Evolutionary conservation across 2,797 vertebrate species (phyloP).

Genomic region (Sphaeramia orbicularis): DNA sequence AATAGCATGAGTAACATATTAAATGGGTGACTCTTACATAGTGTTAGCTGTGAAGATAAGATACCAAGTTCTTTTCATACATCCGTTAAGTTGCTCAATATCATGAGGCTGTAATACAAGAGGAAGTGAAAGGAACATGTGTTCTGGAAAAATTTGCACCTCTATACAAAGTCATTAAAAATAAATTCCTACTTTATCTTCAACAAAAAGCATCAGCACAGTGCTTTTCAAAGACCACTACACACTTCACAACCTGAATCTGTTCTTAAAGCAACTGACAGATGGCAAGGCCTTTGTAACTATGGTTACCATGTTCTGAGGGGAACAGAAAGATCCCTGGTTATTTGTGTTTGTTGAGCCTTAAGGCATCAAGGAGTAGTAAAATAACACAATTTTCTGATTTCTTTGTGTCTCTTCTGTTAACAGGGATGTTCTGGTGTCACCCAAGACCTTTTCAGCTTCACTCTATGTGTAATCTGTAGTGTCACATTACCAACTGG

Average conservation of each 20-base stretch:
- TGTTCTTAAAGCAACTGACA: conserved; percentile 36
- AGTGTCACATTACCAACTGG: conserved; percentile 23
- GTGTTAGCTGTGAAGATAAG: neutral
- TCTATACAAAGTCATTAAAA: too few species aligned
- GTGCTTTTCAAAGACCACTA: conserved; percentile 4
- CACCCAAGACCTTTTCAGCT: conserved; percentile 1
- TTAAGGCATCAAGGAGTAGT: conserved; percentile 9
- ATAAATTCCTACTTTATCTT: neutral
- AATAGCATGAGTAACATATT: conserved; percentile 2
- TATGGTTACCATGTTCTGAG: conserved; percentile 47
- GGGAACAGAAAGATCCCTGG: conserved; percentile 36
- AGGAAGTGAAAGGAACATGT: neutral
- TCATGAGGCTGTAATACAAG: neutral
- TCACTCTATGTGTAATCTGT: neutral
- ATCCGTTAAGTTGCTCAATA: conserved; percentile 1
- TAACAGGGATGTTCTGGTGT: conserved; percentile 1
- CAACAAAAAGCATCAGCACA: neutral
- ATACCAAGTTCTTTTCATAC: neutral
- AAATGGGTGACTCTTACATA: neutral
- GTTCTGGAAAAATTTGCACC: too few species aligned
- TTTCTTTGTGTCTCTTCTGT: neutral
- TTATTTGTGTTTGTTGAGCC: conserved; percentile 43
- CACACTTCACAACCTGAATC: conserved; percentile 27
- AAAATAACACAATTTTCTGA: conserved; percentile 21
- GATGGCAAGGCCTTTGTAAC: conserved; percentile 44